Conservation (phyloP, 1,140 invertebrate species). For the Sitodiplosis mosellana region DNA sequence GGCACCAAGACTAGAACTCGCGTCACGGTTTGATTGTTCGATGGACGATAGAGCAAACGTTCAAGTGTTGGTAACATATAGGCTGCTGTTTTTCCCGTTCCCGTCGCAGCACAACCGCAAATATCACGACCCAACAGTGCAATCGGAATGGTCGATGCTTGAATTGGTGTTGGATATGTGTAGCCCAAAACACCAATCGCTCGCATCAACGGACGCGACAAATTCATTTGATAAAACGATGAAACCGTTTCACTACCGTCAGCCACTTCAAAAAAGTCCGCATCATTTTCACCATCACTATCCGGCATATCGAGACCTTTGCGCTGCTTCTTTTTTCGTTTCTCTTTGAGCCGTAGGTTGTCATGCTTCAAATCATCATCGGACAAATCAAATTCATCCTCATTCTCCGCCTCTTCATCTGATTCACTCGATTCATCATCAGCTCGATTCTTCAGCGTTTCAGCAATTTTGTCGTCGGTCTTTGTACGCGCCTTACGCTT, state of each 20-base stretch:
- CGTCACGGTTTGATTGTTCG: constrained; percentile 42
- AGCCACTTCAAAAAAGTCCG: constrained; percentile 57
- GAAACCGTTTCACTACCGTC: constrained; percentile 41
- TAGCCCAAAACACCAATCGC: constrained; percentile 76
- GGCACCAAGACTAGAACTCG: constrained; percentile 88
- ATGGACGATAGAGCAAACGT: constrained; percentile 63
- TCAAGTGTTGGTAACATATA: constrained; percentile 97
- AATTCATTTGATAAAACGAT: constrained; percentile 84
- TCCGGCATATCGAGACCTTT: constrained; percentile 26
- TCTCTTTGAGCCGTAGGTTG: constrained; percentile 35
- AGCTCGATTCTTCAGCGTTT: constrained; percentile 30
- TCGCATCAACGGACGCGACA: constrained; percentile 75
- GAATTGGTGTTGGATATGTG: constrained; percentile 89
- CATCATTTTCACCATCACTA: constrained; percentile 32
- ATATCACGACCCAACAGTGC: constrained; percentile 53
- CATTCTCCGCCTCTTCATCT: constrained; percentile 14
- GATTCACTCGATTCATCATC: constrained; percentile 17
- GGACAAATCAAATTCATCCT: constrained; percentile 32
- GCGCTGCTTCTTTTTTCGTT: constrained; percentile 33
- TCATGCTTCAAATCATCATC: constrained; percentile 55
- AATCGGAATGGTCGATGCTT: constrained; percentile 83
- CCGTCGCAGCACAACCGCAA: constrained; percentile 51
- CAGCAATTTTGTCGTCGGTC: constrained; percentile 60
- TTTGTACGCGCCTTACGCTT: constrained; percentile 61
- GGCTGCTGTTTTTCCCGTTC: constrained; percentile 95